Conservation (phyloP, 92 coral and sea anemone species). For the Siderastrea siderea region DNA sequence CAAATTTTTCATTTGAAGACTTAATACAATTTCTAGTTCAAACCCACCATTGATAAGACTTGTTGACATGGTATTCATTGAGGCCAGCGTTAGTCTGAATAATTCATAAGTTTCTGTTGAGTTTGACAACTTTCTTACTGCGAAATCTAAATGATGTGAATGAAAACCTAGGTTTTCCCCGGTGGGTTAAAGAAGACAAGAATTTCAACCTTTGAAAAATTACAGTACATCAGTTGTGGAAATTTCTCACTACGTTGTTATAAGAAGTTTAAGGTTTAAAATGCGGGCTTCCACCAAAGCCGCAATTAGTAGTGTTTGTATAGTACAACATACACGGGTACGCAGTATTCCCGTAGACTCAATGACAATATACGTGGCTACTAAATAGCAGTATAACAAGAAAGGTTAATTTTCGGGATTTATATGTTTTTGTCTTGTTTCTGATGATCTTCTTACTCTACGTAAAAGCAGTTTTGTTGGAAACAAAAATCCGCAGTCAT, state of each 20-base stretch:
- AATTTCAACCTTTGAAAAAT: too few species aligned
- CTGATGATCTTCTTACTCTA: not conserved
- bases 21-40: too few species aligned
- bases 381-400: not conserved
- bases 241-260: too few species aligned
- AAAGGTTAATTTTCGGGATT: not conserved
- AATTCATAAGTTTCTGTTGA: constrained; percentile 1
- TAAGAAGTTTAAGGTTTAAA: not conserved
- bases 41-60: not conserved
- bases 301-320: not conserved
- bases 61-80: constrained; percentile 8
- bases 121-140: not conserved
- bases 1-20: too few species aligned
- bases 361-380: not conserved
- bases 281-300: constrained; percentile 8
- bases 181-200: not conserved
- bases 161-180: not conserved
- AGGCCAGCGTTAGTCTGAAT: constrained; percentile 11
- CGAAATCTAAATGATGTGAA: not conserved
- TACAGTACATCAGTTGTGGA: too few species aligned
- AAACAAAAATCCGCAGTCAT: not conserved
- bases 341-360: not conserved
- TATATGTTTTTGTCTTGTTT: too few species aligned
- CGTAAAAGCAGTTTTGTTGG: not conserved
- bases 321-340: not conserved